These are phyloP conservation scores for Panagrolaimus sp. DNA, from an alignment of 1,140 invertebrate genomes.

Conservation along the genomic window DNA sequence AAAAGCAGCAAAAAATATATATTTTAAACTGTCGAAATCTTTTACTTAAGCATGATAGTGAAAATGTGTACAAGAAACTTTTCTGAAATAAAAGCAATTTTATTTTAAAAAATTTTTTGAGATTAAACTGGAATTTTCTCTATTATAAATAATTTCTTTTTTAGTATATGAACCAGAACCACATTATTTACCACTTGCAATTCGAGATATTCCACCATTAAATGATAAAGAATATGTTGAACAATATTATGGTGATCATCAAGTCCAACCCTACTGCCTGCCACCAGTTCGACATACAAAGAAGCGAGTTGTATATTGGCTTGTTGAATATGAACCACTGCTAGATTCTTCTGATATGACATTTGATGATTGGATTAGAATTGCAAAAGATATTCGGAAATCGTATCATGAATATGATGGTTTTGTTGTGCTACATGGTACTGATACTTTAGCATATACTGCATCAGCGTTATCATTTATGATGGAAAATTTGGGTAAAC, in stretches of 20 bases:
- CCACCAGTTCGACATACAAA: slow-evolving; percentile 51
- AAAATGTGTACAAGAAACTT: too few species aligned
- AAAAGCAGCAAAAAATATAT: too few species aligned
- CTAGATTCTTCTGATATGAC: slow-evolving; percentile 82
- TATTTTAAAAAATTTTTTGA: too few species aligned
- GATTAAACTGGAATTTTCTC: too few species aligned
- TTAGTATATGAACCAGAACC: slow-evolving; percentile 53
- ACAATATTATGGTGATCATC: slow-evolving; percentile 30
- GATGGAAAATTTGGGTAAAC: slow-evolving; percentile 87
- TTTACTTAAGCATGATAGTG: too few species aligned
- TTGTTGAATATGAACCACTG: slow-evolving; percentile 78
- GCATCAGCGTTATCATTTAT: slow-evolving; percentile 91
- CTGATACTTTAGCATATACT: slow-evolving; percentile 90
- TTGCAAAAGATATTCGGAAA: slow-evolving; percentile 73
- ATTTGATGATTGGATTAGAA: slow-evolving; percentile 79
- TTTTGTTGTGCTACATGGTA: slow-evolving; percentile 91
- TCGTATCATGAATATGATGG: slow-evolving; percentile 79
- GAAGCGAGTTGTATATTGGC: slow-evolving; percentile 56
- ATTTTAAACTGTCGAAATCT: too few species aligned
- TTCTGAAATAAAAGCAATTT: too few species aligned
- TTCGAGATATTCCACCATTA: slow-evolving; percentile 53
- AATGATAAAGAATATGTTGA: slow-evolving; percentile 57
- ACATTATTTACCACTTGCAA: slow-evolving; percentile 51
- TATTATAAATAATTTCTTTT: too few species aligned
- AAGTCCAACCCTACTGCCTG: slow-evolving; percentile 43